These are phyloP conservation scores for Tiliqua scincoides DNA, from an alignment of 2,113 vertebrate species.

Conservation along the genomic window DNA sequence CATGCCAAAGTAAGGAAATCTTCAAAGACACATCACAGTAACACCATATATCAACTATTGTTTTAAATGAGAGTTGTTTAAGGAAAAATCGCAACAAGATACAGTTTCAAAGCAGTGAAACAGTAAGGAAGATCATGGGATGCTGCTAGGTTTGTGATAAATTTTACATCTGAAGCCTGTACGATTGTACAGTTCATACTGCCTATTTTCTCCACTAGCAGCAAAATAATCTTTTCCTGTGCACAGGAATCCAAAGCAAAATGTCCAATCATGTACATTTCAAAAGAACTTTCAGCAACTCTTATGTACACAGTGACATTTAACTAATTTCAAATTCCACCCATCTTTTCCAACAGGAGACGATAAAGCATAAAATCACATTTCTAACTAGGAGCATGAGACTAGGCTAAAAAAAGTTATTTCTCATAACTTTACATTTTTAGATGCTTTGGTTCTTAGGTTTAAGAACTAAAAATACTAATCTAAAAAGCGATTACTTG, in stretches of 20 bases:
- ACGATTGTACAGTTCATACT: background rate
- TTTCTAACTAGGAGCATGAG: background rate
- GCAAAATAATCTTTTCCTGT: background rate
- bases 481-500: slow-evolving; percentile 42
- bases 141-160: background rate
- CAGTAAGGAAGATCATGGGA: background rate
- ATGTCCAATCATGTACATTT: background rate
- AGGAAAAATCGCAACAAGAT: slow-evolving; percentile 49
- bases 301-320: background rate
- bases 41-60: slow-evolving; percentile 41
- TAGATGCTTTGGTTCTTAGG: slow-evolving; percentile 5
- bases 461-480: slow-evolving; percentile 32
- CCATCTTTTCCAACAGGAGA: background rate
- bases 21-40: slow-evolving; percentile 65
- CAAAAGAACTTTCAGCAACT: slow-evolving; percentile 8
- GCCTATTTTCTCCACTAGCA: rapidly evolving
- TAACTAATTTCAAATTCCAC: background rate
- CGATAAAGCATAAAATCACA: background rate
- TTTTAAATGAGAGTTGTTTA: slow-evolving; percentile 39
- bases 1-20: slow-evolving; percentile 48
- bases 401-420: background rate
- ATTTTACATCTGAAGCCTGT: background rate
- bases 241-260: background rate
- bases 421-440: background rate
- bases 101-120: slow-evolving; percentile 48